Evolutionary conservation across 30 jellyfish, hydroid and myxozoan genomes (phyloP).

Genomic region (Chrysaora quinquecirrha): DNA sequence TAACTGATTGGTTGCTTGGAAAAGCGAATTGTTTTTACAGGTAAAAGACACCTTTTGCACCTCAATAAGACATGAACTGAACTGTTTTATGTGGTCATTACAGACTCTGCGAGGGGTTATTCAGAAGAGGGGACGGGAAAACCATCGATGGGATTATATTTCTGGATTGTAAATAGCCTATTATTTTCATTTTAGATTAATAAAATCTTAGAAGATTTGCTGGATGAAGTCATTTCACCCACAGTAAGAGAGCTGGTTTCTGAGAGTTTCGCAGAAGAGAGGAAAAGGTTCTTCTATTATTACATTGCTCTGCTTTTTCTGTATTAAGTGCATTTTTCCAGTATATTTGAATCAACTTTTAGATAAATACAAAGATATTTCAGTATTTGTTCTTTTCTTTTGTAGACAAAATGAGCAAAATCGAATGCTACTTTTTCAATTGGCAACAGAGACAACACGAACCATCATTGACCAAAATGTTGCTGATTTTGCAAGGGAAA

Average conservation of each 20-base stretch:
- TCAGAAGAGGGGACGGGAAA: too few relatives aligned
- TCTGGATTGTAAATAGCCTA: not conserved
- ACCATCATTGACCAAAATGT: not conserved
- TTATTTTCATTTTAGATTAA: not conserved
- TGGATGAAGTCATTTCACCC: not conserved
- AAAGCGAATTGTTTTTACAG: too few relatives aligned
- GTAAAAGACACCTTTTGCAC: too few relatives aligned
- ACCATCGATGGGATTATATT: too few relatives aligned
- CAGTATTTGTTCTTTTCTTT: not conserved
- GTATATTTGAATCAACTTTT: too few relatives aligned
- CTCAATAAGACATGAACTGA: too few relatives aligned
- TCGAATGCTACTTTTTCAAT: conserved; percentile 36
- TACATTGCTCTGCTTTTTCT: too few relatives aligned
- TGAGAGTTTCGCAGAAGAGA: not conserved
- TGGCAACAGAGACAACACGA: conserved; percentile 43
- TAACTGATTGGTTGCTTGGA: too few relatives aligned
- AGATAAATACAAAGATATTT: too few relatives aligned
- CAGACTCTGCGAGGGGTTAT: too few relatives aligned
- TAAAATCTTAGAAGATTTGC: not conserved
- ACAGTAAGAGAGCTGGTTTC: not conserved
- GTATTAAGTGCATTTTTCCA: not conserved
- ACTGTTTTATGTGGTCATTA: too few relatives aligned
- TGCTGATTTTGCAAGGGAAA: not conserved
- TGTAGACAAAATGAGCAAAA: conserved; percentile 8
- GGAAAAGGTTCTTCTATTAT: too few relatives aligned